phyloP scores from a whole-genome alignment of 1,140 invertebrate genomes.

The Polypedilum vanderplanki region DNA sequence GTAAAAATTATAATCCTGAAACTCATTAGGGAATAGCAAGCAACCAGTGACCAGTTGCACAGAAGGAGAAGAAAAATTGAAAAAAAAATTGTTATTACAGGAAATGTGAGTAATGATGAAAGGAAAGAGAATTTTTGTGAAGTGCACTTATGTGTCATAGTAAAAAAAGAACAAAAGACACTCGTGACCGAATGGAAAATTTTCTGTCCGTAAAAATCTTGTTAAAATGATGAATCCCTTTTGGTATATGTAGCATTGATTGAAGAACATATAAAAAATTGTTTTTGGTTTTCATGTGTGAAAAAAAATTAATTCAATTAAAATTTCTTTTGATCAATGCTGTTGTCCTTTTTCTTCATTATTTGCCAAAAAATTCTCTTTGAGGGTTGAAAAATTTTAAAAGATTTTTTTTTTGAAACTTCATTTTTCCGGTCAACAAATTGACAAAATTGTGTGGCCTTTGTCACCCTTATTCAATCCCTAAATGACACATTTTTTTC shows the following conservation, averaged over 20 bases:
- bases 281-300: background rate
- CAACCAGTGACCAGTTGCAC: constrained; percentile 10
- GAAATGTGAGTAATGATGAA: constrained; percentile 5
- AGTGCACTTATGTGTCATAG: constrained; percentile 3
- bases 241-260: no score
- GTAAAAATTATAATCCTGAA: constrained; percentile 24
- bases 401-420: background rate
- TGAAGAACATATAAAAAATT: background rate
- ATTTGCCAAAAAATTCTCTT: background rate
- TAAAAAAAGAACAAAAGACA: constrained; percentile 5
- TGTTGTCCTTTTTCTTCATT: background rate
- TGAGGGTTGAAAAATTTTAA: background rate
- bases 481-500: background rate
- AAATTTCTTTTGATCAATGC: constrained; percentile 18
- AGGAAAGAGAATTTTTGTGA: background rate
- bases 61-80: background rate
- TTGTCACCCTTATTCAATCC: no score
- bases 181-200: background rate
- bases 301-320: constrained; percentile 24
- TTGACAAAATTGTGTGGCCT: background rate
- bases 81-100: background rate
- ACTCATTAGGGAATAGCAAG: constrained; percentile 22
- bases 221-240: background rate
- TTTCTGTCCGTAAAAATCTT: background rate
- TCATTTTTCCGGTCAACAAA: constrained; percentile 26